phyloP scores from a whole-genome alignment of 2,113 vertebrate genomes.

The Hepsetus odoe region DNA sequence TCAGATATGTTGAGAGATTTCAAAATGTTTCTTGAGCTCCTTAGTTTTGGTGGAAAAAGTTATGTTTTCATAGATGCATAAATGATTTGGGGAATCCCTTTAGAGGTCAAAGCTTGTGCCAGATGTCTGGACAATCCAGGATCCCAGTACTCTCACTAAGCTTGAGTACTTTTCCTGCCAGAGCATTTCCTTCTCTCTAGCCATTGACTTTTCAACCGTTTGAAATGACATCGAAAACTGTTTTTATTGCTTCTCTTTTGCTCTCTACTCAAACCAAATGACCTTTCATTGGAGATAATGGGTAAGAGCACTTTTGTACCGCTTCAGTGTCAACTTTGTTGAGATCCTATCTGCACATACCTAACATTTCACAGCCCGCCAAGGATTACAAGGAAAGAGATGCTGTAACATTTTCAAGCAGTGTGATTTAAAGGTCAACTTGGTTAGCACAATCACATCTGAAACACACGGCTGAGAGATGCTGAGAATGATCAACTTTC shows the following conservation, averaged over 20 bases:
- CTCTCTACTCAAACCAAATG: conserved; percentile 43
- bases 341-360: conserved; percentile 48
- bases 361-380: conserved; percentile 37
- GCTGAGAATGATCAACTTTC: conserved; percentile 46
- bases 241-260: conserved; percentile 50
- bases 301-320: conserved; percentile 47
- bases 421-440: conserved; percentile 49
- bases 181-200: conserved; percentile 10
- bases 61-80: conserved; percentile 27
- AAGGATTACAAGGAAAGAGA: conserved; percentile 33
- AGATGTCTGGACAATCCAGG: conserved; percentile 43
- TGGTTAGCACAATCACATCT: conserved; percentile 47
- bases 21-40: background rate
- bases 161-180: conserved; percentile 25
- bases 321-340: conserved; percentile 38
- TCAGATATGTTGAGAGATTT: conserved; percentile 1
- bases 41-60: conserved; percentile 21
- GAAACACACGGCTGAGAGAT: conserved; percentile 31
- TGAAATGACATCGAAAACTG: conserved; percentile 48
- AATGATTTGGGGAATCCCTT: conserved; percentile 46
- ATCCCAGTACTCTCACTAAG: conserved; percentile 28
- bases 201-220: conserved; percentile 44
- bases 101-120: conserved; percentile 39
- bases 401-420: conserved; percentile 40
- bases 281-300: conserved; percentile 54